Conservation (phyloP, 2,113 vertebrate genomes). For the Amblyornis subalaris region DNA sequence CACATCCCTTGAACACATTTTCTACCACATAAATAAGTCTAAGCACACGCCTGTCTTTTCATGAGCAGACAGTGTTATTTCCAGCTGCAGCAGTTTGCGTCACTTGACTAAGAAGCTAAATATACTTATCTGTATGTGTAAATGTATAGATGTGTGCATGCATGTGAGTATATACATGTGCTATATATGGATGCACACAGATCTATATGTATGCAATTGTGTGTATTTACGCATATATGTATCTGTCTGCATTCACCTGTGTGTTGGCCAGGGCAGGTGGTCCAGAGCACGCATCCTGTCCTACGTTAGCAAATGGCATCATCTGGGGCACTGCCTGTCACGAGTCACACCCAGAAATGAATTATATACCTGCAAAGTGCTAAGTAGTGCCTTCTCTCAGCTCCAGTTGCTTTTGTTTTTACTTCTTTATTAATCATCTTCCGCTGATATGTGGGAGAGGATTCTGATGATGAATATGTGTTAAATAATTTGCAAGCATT, state of each 20-base stretch:
- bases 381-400: neutral
- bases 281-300: neutral
- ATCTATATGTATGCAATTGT: neutral
- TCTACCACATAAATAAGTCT: conserved; percentile 2
- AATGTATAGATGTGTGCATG: neutral
- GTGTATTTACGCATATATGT: neutral
- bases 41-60: neutral
- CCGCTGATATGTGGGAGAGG: conserved; percentile 3
- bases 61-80: conserved; percentile 46
- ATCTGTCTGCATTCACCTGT: neutral
- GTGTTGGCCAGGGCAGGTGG: neutral
- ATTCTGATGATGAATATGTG: conserved; percentile 44
- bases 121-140: conserved; percentile 18
- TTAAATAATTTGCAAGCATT: conserved; percentile 57
- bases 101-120: conserved; percentile 53
- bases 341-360: neutral
- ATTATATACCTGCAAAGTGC: neutral
- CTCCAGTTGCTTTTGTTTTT: conserved; percentile 31
- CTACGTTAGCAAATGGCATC: neutral
- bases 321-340: neutral
- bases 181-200: neutral
- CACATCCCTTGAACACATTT: conserved; percentile 16
- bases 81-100: conserved; percentile 50
- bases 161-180: neutral
- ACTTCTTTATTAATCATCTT: conserved; percentile 42